phyloP scores from a whole-genome alignment of 2,888 invertebrate genomes.

The Strigamia transsilvanica region DNA sequence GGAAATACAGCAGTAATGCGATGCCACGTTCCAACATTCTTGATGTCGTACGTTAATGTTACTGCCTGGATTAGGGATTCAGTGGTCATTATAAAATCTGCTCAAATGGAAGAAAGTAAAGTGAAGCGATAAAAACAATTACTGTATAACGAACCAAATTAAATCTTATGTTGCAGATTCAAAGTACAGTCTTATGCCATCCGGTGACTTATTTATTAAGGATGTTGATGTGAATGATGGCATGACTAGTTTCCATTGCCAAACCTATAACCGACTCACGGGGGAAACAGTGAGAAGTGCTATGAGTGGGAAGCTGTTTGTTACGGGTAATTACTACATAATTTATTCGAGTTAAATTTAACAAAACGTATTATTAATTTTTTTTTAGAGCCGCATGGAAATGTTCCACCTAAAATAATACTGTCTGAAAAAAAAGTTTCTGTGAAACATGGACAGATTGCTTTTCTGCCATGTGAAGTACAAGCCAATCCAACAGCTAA shows the following conservation, averaged over 20 bases:
- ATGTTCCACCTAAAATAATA: constrained; percentile 41
- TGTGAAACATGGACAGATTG: neutral
- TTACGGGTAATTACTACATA: constrained; percentile 3
- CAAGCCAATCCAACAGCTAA: constrained; percentile 12
- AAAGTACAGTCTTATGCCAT: constrained; percentile 13
- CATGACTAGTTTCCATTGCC: constrained; percentile 37
- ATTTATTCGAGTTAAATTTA: neutral
- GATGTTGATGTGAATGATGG: constrained; percentile 48
- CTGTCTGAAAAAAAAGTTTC: neutral
- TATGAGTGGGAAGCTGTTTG: constrained; percentile 38
- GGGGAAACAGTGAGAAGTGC: constrained; percentile 19
- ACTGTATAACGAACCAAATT: neutral
- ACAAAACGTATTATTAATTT: neutral
- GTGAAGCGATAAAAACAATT: neutral
- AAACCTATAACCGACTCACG: constrained; percentile 14
- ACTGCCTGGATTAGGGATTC: constrained; percentile 23
- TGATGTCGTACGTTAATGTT: constrained; percentile 63
- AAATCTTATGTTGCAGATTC: constrained; percentile 1
- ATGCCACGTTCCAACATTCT: constrained; percentile 88
- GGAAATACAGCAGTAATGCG: constrained; percentile 66
- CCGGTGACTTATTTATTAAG: constrained; percentile 48
- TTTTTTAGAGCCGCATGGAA: constrained; percentile 28
- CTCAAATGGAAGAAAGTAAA: constrained; percentile 30
- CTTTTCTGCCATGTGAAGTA: constrained; percentile 33
- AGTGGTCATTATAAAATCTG: constrained; percentile 5